Conservation (phyloP, 2,888 invertebrate genomes). For the Tetheella fluctuosa region DNA sequence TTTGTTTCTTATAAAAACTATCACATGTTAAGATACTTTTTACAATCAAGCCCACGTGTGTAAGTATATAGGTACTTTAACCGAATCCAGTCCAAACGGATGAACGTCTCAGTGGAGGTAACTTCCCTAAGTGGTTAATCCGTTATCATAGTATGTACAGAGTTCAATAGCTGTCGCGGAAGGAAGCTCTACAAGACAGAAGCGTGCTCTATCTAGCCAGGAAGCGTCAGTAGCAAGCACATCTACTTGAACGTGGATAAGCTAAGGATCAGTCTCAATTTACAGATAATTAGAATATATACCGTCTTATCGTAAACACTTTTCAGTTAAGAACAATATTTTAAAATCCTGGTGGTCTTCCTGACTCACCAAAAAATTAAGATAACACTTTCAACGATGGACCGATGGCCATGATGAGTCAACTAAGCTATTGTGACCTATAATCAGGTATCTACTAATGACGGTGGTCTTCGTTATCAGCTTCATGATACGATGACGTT, state of each 20-base stretch:
- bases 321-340: slow-evolving; percentile 44
- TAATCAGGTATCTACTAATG: slow-evolving; percentile 11
- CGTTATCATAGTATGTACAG: slow-evolving; percentile 55
- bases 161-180: slow-evolving; percentile 60
- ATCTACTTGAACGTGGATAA: slow-evolving; percentile 67
- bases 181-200: slow-evolving; percentile 75
- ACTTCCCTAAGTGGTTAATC: slow-evolving; percentile 74
- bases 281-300: slow-evolving; percentile 53
- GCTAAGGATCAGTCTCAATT: slow-evolving; percentile 61
- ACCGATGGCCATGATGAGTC: slow-evolving; percentile 24
- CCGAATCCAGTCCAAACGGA: slow-evolving; percentile 31
- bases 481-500: slow-evolving; percentile 13
- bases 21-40: slow-evolving; percentile 25
- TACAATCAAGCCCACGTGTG: slow-evolving; percentile 37
- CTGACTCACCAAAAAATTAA: slow-evolving; percentile 31
- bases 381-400: slow-evolving; percentile 21
- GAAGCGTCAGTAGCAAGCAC: slow-evolving; percentile 64
- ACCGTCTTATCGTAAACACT: slow-evolving; percentile 21
- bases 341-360: slow-evolving; percentile 57
- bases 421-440: slow-evolving; percentile 14
- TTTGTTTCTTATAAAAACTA: slow-evolving; percentile 31
- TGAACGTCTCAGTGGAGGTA: slow-evolving; percentile 42
- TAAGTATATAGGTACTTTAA: slow-evolving; percentile 21
- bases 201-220: slow-evolving; percentile 73
- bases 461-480: slow-evolving; percentile 23